Evolutionary conservation across 2,888 invertebrate genomes (phyloP), one percentile per base, ranked within the genome.

Genomic region (Ochropleura plecta): DNA sequence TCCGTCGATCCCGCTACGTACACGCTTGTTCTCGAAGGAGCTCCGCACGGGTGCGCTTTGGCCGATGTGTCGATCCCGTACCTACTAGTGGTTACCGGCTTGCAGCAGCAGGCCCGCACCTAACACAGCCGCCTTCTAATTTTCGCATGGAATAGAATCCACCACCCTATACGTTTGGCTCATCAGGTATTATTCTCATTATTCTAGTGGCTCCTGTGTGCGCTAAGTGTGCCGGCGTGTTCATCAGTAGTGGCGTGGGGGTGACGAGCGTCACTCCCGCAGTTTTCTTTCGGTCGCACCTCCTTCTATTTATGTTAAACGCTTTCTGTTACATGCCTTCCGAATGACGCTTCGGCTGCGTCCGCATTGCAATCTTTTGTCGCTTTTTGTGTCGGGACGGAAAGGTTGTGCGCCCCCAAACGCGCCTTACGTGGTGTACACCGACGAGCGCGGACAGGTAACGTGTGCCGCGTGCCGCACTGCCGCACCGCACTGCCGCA

Each of bases 361-460:
- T 94, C 94, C 92, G 93, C 94, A 94, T 94, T 95, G 91, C 95
- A 93, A 94, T 95, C 91, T 95, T 95, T 95, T 95, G 94, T 95
- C 94, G 95, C 95, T 96, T 95, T 95, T 94, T 95, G 94, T 96
- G 94, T 95, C 92, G 94, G 93, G 92, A 89, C 92, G 95, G 91
- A 89, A 92, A 94, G 96, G 96, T 96, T 97, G 98, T 97, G 97
- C 98, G 97, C 98, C 98, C 95, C 97, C 97, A 97, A 99, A 99
- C 97, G 98, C 98, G 97, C 98, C 98, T 96, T 98, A 98, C 97
- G 98, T 99, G 97, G 98, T 98, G 97, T 99, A 99, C 98, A 98
- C 98, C 97, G 99, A 99, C 97, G 98, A 98, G 97, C 98, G 98
- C 97, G 98, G 98, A 98, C 98, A 99, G 99, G 99, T 99, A 98